phyloP scores from a whole-genome alignment of 1,140 invertebrate species.

The Spodoptera litura region DNA sequence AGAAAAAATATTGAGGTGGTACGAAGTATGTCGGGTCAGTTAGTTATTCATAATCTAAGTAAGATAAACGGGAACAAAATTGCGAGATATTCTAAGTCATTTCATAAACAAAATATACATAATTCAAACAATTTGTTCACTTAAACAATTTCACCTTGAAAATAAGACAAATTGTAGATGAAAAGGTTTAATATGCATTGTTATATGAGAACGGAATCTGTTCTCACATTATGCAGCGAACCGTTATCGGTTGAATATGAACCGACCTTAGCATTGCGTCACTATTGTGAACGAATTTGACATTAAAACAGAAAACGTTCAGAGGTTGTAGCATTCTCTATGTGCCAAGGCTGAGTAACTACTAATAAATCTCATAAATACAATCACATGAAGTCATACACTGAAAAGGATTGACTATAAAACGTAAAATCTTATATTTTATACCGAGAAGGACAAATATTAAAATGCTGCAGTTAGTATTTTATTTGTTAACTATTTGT shows the following conservation, averaged over 20 bases:
- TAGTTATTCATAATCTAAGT: too few species aligned
- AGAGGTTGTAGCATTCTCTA: conserved; percentile 28
- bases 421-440: too few species aligned
- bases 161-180: not conserved
- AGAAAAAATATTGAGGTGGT: too few species aligned
- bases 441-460: too few species aligned
- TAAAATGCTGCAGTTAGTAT: too few species aligned
- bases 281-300: conserved; percentile 40
- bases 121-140: not conserved
- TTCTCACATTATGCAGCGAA: conserved; percentile 24
- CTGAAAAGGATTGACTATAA: too few species aligned
- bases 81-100: too few species aligned
- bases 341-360: conserved; percentile 30
- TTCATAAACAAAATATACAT: not conserved
- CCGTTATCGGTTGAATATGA: not conserved
- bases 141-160: not conserved
- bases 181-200: not conserved
- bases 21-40: too few species aligned
- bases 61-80: too few species aligned
- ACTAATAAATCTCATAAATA: not conserved
- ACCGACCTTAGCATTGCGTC: conserved; percentile 32
- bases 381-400: too few species aligned
- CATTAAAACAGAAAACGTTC: conserved; percentile 35
- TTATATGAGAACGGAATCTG: not conserved
- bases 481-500: too few species aligned